Conservation (phyloP, 2,888 invertebrate genomes). For the Hypomecis punctinalis region DNA sequence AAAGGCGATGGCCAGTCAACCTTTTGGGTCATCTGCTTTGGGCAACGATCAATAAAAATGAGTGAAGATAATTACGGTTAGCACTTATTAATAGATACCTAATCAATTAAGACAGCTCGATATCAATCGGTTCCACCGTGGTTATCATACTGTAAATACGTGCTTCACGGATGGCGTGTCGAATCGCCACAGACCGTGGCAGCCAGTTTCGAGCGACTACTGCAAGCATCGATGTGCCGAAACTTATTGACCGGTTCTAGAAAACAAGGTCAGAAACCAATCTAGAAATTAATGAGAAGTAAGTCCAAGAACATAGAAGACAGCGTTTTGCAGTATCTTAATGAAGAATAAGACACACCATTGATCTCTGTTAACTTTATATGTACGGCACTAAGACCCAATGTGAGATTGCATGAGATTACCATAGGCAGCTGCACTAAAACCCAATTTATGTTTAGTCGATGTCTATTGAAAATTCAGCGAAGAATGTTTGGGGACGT, state of each 20-base stretch:
- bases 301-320: too few relatives aligned
- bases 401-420: too few relatives aligned
- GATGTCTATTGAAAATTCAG: too few relatives aligned
- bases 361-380: too few relatives aligned
- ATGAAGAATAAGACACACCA: too few relatives aligned
- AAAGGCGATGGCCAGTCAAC: neutral
- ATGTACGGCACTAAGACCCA: too few relatives aligned
- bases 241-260: conserved; percentile 28
- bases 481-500: too few relatives aligned
- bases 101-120: neutral
- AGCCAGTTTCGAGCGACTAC: conserved; percentile 49
- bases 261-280: conserved; percentile 32
- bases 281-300: neutral
- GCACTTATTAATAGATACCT: neutral
- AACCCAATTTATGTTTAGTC: too few relatives aligned
- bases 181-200: conserved; percentile 55
- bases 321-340: too few relatives aligned
- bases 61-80: neutral
- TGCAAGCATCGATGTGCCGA: conserved; percentile 24
- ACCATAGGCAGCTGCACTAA: too few relatives aligned
- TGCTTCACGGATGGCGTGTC: conserved; percentile 47
- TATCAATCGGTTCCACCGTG: neutral
- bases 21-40: too few relatives aligned
- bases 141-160: conserved; percentile 23
- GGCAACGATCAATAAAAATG: too few relatives aligned